Evolutionary conservation across 2,113 vertebrate genomes (phyloP).

Genomic region (Eupsittula cactorum): DNA sequence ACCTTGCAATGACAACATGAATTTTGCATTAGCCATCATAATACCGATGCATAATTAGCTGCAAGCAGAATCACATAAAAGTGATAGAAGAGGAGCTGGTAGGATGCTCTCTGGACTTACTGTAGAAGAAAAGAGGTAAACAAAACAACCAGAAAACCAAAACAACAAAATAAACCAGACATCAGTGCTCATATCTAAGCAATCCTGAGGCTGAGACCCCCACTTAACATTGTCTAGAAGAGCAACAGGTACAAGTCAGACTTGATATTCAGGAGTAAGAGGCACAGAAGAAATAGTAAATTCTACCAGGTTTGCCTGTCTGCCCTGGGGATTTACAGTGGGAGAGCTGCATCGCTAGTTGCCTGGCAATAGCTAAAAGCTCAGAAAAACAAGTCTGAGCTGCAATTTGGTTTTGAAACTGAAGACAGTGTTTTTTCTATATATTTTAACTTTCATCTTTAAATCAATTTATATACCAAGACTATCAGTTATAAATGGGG

Average conservation of each 20-base stretch:
- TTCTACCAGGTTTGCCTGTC: not conserved
- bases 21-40: not conserved
- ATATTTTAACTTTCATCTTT: not conserved
- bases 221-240: not conserved
- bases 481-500: not conserved
- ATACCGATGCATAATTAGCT: not conserved
- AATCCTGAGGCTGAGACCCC: not conserved
- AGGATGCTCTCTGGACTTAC: not conserved
- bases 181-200: not conserved
- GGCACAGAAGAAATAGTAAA: not conserved
- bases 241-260: not conserved
- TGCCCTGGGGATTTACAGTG: not conserved
- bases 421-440: not conserved
- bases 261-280: not conserved
- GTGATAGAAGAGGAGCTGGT: rapidly evolving
- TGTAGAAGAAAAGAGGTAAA: not conserved
- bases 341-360: not conserved
- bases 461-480: not conserved
- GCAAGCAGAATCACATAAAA: not conserved
- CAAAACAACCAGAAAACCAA: not conserved
- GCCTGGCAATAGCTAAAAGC: not conserved
- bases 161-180: not conserved
- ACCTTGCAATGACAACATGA: not conserved
- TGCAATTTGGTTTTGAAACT: not conserved
- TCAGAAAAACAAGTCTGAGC: not conserved